phyloP scores from a whole-genome alignment of 2,797 vertebrate genomes.

The Gymnoscopelus braueri region DNA sequence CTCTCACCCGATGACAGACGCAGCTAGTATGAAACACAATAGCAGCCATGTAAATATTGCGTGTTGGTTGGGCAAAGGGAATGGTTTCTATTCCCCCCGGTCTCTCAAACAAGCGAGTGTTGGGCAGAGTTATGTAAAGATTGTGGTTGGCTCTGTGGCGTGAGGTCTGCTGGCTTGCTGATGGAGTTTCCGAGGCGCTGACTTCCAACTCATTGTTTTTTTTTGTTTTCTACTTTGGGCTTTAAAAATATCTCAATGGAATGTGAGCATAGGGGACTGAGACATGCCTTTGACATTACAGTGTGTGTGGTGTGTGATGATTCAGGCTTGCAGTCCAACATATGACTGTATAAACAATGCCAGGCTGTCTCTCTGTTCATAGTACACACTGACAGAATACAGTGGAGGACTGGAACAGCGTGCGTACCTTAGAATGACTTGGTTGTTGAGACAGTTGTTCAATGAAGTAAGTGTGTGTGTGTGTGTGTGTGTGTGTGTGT shows the following conservation, averaged over 20 bases:
- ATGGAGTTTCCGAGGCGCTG: conserved; percentile 54
- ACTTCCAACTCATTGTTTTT: conserved; percentile 51
- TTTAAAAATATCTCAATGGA: conserved; percentile 62
- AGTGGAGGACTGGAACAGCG: too few species aligned
- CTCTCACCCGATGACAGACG: too few species aligned
- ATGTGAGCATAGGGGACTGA: conserved; percentile 44
- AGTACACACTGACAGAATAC: too few species aligned
- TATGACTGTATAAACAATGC: too few species aligned
- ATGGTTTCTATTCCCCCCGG: conserved; percentile 43
- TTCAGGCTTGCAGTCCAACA: too few species aligned
- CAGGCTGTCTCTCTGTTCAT: too few species aligned
- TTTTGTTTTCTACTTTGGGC: conserved; percentile 23
- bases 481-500: background rate
- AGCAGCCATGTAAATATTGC: conserved; percentile 53
- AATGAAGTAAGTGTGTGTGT: conserved; percentile 31
- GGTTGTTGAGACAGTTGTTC: too few species aligned
- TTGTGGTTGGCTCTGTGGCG: conserved; percentile 51
- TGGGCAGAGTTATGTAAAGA: conserved; percentile 65
- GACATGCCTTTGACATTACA: too few species aligned
- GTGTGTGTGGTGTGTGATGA: too few species aligned
- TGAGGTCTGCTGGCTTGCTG: conserved; percentile 54
- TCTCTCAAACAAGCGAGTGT: conserved; percentile 47
- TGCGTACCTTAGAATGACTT: too few species aligned
- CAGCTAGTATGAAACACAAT: conserved; percentile 47
- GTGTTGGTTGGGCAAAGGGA: conserved; percentile 26